Evolutionary conservation across 1,140 invertebrate genomes (phyloP), one percentile per base, ranked within the genome.

Genomic region (Drepana arcuata): DNA sequence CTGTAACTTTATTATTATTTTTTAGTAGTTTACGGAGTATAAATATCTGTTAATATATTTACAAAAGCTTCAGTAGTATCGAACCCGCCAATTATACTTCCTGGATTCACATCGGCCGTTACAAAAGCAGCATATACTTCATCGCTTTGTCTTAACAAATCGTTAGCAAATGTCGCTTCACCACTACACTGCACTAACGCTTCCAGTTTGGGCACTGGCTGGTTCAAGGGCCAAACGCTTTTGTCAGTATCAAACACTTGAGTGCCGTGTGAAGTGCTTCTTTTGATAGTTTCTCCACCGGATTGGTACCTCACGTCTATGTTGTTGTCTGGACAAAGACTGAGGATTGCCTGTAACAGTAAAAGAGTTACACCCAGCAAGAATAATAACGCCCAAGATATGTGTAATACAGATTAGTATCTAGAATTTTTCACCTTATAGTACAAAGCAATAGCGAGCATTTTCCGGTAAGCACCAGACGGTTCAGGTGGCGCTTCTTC

Each of bases 371-470:
- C n/a, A n/a, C n/a, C n/a, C n/a, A n/a, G n/a, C n/a, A n/a, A n/a
- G n/a, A n/a, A n/a, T n/a, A n/a, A n/a, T n/a, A n/a, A n/a, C n/a
- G n/a, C n/a, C n/a, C n/a, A n/a, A n/a, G n/a, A n/a, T n/a, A n/a
- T n/a, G n/a, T n/a, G n/a, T n/a, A n/a, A n/a, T n/a, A n/a, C n/a
- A n/a, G n/a, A n/a, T n/a, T n/a, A n/a, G n/a, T n/a, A n/a, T n/a
- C n/a, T n/a, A n/a, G n/a, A n/a, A n/a, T n/a, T n/a, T n/a, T n/a
- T 21, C 9, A 90, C 89, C 84, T 92, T 92, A 54, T 91, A 93
- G 46, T 92, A 88, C 9, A 93, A 62, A 37, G 83, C 75, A 33
- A 86, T 63, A 0, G 89, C 86, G 2, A 92, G 57, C 23, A 72
- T 73, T 41, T 86, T 89, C 32, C 90, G 83, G 49, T 88, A 92